Percentiles rank a stretch among this genome's conserved stretches.
These are phyloP conservation scores for Nylanderia fulva DNA, from an alignment of 1,140 invertebrate species.

Conservation along the genomic window DNA sequence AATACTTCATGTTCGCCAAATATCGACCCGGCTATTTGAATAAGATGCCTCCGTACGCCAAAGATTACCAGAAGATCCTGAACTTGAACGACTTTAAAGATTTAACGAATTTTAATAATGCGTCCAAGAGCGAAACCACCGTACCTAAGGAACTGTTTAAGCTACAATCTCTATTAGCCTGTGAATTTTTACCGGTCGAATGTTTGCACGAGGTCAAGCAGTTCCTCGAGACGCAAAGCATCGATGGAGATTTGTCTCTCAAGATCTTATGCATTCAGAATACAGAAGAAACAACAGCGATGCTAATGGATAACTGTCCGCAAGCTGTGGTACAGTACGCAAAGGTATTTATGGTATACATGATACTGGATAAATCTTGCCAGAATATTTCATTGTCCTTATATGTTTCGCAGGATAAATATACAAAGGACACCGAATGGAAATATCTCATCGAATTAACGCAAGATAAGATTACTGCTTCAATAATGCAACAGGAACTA, in stretches of 20 bases:
- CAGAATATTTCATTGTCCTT: background rate
- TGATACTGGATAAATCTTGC: constrained; percentile 27
- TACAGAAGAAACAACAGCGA: constrained; percentile 75
- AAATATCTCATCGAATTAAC: constrained; percentile 85
- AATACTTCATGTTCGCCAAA: constrained; percentile 84
- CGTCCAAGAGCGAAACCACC: constrained; percentile 64
- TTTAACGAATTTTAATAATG: constrained; percentile 63
- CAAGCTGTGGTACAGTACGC: constrained; percentile 87
- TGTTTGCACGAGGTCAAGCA: constrained; percentile 83
- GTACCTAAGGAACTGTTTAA: constrained; percentile 81
- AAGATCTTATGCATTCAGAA: constrained; percentile 79
- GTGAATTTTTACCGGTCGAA: constrained; percentile 81
- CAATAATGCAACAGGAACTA: constrained; percentile 80
- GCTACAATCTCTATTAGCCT: constrained; percentile 82
- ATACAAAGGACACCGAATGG: constrained; percentile 86
- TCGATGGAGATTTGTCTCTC: constrained; percentile 82
- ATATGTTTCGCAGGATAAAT: constrained; percentile 85
- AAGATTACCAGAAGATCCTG: constrained; percentile 77
- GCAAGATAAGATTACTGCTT: constrained; percentile 82
- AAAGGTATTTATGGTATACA: constrained; percentile 83
- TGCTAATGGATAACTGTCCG: constrained; percentile 86
- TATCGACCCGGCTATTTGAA: constrained; percentile 85
- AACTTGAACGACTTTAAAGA: constrained; percentile 73
- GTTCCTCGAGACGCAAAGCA: constrained; percentile 82
- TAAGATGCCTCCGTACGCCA: constrained; percentile 84